Base-by-base conservation (phyloP, 2,113 vertebrate species). In the Psilopsiagon aymara region DNA sequence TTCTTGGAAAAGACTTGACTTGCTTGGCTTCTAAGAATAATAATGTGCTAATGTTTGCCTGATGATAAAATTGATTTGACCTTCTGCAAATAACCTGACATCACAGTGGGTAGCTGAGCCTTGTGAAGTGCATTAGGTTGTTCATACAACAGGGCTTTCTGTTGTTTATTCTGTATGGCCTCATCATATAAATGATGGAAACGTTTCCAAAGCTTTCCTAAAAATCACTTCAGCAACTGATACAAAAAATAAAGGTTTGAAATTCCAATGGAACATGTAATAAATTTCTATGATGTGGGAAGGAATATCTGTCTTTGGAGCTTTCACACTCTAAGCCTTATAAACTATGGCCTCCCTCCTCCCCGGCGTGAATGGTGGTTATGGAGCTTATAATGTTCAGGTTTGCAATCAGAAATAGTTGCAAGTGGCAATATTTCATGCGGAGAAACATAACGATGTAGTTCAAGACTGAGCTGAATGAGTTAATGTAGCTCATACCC, bases 1-100 rank as follows among this genome's bases (percentile, higher is more conserved):
- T 95, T 95, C 64, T 64, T 90, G 55, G 71, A 93, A 97, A 95
- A 70, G 41, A 47, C 46, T 92, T 66, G 13, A 17, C 41, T 80
- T 82, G 59, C 46, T 80, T 49, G 69, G 29, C 49, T 86, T 88
- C 88, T 86, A 83, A 96, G 85, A 79, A 90, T 86, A 92, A 35
- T 47, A 68, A 88, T 68, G 83, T 88, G 35, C 39, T 90, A 62
- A 86, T 62, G 21, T 78, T 92, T 94, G 71, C 59, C 51, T 53
- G 28, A 70, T 88, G 41, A 77, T 86, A 67, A 94, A 91, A 90
- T 53, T 80, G 67, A 86, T 93, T 67, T 75, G 90, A 92, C 73
- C 68, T 94, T 90, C 88, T 78, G 60, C 73, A 92, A 93, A 80
- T 83, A 74, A 71, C 53, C 33, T 78, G 79, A 64, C 29, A 68